Evolutionary conservation across 2,888 invertebrate genomes (phyloP).

Genomic region (Eumacrocentrus americanus): DNA sequence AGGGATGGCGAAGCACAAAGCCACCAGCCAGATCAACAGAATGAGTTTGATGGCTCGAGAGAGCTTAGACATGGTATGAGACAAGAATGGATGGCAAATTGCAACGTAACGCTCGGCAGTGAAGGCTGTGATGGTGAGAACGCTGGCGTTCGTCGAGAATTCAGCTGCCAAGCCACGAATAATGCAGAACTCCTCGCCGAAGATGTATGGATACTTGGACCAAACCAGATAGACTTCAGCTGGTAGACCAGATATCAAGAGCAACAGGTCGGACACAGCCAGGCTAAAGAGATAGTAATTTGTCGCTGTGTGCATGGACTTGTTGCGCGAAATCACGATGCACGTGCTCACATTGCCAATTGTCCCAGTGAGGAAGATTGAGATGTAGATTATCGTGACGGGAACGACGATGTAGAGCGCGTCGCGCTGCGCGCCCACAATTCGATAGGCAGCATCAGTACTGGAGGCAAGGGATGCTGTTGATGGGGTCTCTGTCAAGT

Average conservation of each 20-base stretch:
- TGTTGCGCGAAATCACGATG: constrained; percentile 68
- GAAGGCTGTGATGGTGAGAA: constrained; percentile 71
- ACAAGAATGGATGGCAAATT: constrained; percentile 72
- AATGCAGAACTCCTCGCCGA: constrained; percentile 67
- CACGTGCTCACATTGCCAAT: constrained; percentile 71
- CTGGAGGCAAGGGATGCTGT: not conserved
- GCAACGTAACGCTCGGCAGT: constrained; percentile 75
- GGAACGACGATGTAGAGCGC: constrained; percentile 61
- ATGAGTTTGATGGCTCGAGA: constrained; percentile 84
- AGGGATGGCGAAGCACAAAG: constrained; percentile 76
- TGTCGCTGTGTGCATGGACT: constrained; percentile 72
- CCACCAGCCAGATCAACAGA: constrained; percentile 79
- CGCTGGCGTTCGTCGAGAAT: constrained; percentile 65
- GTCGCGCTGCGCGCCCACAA: constrained; percentile 51
- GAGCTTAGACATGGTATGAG: constrained; percentile 86
- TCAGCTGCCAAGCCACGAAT: constrained; percentile 65
- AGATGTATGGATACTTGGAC: constrained; percentile 62
- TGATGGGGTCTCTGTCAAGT: not conserved
- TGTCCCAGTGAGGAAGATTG: constrained; percentile 67
- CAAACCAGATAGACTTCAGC: constrained; percentile 65
- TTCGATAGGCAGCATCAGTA: constrained; percentile 3
- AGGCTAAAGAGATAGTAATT: constrained; percentile 72
- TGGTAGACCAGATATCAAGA: constrained; percentile 68
- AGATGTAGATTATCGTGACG: constrained; percentile 64
- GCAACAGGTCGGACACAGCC: constrained; percentile 69